phyloP scores from a whole-genome alignment of 1,140 invertebrate species.

The Hycleus phaleratus region DNA sequence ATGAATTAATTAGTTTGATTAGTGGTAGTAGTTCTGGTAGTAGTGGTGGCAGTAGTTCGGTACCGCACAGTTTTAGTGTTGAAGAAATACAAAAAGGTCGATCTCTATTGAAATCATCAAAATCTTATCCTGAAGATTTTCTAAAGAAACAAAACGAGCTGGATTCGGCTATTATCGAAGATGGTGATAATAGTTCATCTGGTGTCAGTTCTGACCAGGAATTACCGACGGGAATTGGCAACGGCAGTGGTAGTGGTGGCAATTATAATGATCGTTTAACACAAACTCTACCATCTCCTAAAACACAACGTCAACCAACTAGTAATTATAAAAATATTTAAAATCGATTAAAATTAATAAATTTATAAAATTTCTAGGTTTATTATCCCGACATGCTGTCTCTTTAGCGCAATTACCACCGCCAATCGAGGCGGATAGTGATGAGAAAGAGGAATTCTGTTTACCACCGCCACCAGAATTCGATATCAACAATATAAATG shows the following conservation, averaged over 20 bases:
- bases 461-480: constrained; percentile 76
- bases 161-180: constrained; percentile 48
- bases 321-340: constrained; percentile 14
- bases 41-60: constrained; percentile 49
- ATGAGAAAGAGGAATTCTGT: constrained; percentile 58
- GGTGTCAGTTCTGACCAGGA: constrained; percentile 82
- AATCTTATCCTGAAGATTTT: constrained; percentile 76
- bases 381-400: constrained; percentile 60
- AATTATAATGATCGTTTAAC: constrained; percentile 33
- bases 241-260: background rate
- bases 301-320: constrained; percentile 29
- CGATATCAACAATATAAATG: constrained; percentile 41
- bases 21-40: constrained; percentile 61
- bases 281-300: constrained; percentile 27
- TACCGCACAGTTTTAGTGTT: constrained; percentile 77
- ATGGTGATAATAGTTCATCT: constrained; percentile 79
- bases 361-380: constrained; percentile 30
- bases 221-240: constrained; percentile 39
- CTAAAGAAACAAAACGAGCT: constrained; percentile 49
- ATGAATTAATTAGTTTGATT: constrained; percentile 33
- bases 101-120: constrained; percentile 73
- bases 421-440: constrained; percentile 66
- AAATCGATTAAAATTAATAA: background rate
- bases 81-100: constrained; percentile 81
- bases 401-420: constrained; percentile 73